Evolutionary conservation across 2,113 vertebrate species (phyloP).

Genomic region (Cervus canadensis): DNA sequence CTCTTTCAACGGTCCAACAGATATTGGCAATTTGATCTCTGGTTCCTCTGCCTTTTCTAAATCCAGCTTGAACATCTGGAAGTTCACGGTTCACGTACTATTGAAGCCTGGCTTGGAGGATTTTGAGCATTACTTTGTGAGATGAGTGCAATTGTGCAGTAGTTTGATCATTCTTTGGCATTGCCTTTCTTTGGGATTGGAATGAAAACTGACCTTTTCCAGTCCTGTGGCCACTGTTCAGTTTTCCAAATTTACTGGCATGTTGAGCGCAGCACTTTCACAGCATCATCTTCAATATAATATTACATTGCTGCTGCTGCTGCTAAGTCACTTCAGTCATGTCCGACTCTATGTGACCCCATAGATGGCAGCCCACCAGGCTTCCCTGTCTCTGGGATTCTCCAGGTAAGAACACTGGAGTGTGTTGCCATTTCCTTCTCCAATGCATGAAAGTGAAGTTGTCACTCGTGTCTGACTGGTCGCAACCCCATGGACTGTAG

Average conservation of each 20-base stretch:
- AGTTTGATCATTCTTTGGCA: not conserved
- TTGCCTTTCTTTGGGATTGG: not conserved
- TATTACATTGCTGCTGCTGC: not conserved
- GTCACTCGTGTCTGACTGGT: not conserved
- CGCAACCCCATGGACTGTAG: not conserved
- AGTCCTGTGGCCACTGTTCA: not conserved
- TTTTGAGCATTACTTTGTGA: not conserved
- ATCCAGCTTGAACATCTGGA: not conserved
- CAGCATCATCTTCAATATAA: not conserved
- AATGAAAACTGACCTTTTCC: not conserved
- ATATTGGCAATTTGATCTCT: not conserved
- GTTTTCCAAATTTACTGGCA: not conserved
- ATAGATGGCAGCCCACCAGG: not conserved
- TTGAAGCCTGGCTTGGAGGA: not conserved
- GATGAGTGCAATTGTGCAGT: not conserved
- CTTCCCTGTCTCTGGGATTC: not conserved
- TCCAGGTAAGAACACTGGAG: not conserved
- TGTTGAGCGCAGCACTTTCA: not conserved
- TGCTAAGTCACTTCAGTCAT: not conserved
- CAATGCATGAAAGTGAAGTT: not conserved
- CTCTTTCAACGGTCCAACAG: fast-evolving
- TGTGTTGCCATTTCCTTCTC: not conserved
- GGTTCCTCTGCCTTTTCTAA: not conserved
- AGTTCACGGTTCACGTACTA: not conserved
- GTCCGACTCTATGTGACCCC: not conserved